Base-by-base conservation (phyloP, 2,113 vertebrate species). In the Calypte anna region DNA sequence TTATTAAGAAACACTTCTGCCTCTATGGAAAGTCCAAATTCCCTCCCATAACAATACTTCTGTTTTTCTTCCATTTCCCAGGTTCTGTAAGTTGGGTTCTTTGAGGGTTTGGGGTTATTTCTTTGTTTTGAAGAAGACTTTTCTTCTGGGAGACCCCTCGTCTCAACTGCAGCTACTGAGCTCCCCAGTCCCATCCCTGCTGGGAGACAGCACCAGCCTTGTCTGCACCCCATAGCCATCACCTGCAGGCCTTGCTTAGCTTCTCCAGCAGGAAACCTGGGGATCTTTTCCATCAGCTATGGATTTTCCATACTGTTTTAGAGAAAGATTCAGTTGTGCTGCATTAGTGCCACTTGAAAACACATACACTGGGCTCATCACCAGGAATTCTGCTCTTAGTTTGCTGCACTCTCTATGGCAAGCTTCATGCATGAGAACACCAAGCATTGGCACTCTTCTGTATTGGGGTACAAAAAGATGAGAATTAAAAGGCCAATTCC, bases 181-280 rank as follows among this genome's bases (percentile, higher is more conserved):
- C 16, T 44, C 25, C 59, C 59, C 48, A 40, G 51, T 13, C 31
- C 20, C 55, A 18, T 12, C 23, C 12, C 2, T 6, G 67, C 59
- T 43, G 74, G 38, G 24, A 40, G 55, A 5, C 57, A 28, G 63
- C 4, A 30, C 10, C 9, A 33, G 59, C 28, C 40, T 40, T 40
- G 40, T 40, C 40, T 40, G 40, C 40, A 40, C 40, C 40, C 40
- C 40, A 40, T 10, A 40, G 40, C 40, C 40, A 40, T 40, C 12
- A 46, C 28, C 15, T 2, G n/a, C 48, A 28, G 43, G 14, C 8
- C 0, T 15, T 5, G 3, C 25, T 14, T 14, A 10, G 2, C 64
- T 36, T 22, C 18, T 2, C 30, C 84, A 15, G 30, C 30, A n/a
- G 15, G 18, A 27, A 55, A 8, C 27, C 4, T 36, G 66, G 22